Conservation (phyloP, 2,113 vertebrate species). For the Mormyrus lacerda region DNA sequence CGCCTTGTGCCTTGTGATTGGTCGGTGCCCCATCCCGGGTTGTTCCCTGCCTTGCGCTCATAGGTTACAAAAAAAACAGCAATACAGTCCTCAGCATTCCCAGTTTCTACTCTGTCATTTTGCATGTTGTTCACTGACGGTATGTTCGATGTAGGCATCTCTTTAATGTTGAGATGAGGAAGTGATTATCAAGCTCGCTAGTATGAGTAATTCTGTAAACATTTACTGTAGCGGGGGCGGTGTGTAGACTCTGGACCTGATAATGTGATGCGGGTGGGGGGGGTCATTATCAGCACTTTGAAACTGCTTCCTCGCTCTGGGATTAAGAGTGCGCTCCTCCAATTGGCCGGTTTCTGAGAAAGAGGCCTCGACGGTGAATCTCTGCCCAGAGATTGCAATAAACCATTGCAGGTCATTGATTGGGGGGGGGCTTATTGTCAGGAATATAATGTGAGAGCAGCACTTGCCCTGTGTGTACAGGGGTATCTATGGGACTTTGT, state of each 20-base stretch:
- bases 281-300: slow-evolving; percentile 10
- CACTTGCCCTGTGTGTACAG: not conserved
- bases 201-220: slow-evolving; percentile 16
- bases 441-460: not conserved
- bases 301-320: not conserved
- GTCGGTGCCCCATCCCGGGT: not conserved
- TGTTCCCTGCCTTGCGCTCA: not conserved
- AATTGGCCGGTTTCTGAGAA: not conserved
- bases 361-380: not conserved
- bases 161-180: not conserved
- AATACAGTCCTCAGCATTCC: not conserved
- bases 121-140: not conserved
- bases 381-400: not conserved
- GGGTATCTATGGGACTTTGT: slow-evolving; percentile 5
- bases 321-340: not conserved
- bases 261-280: not conserved
- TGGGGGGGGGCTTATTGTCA: not conserved
- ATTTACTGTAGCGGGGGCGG: not conserved
- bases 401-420: slow-evolving; percentile 9
- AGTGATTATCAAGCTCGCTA: not conserved
- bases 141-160: not conserved
- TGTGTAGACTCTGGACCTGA: slow-evolving; percentile 20
- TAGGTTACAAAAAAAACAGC: not conserved
- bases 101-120: not conserved
- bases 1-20: no score